A percentile compares a stretch with the other conserved stretches of the same genome.
Evolutionary conservation across 2,113 vertebrate genomes (phyloP).

Genomic region (Origma solitaria): DNA sequence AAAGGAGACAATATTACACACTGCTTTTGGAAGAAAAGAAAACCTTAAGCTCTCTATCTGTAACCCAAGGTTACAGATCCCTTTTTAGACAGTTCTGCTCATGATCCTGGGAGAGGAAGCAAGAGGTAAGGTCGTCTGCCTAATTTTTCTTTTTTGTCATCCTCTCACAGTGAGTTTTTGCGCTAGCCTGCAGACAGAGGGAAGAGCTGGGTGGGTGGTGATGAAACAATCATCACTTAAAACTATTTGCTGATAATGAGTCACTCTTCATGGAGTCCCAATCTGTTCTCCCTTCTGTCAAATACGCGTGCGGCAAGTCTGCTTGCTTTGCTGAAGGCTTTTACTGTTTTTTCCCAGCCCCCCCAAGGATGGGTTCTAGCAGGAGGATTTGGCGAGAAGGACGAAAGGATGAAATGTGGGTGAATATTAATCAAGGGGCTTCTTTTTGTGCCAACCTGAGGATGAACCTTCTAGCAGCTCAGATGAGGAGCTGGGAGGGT

Average conservation of each 20-base stretch:
- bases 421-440: background rate
- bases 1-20: background rate
- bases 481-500: background rate
- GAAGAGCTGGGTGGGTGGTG: constrained; percentile 50
- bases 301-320: background rate
- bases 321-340: background rate
- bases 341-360: background rate
- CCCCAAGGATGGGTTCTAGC: background rate
- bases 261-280: constrained; percentile 55
- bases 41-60: background rate
- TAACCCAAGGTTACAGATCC: background rate
- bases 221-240: constrained; percentile 55
- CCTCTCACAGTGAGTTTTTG: background rate
- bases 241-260: constrained; percentile 64
- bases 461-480: background rate
- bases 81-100: background rate
- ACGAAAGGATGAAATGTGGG: background rate
- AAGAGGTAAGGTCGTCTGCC: background rate
- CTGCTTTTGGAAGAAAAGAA: background rate
- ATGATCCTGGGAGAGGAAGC: background rate
- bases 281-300: constrained; percentile 63
- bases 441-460: background rate
- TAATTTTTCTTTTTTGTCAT: background rate
- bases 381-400: background rate
- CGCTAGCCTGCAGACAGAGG: background rate